Evolutionary conservation across 2,797 vertebrate species (phyloP).

Genomic region (Oreochromis grahami): DNA sequence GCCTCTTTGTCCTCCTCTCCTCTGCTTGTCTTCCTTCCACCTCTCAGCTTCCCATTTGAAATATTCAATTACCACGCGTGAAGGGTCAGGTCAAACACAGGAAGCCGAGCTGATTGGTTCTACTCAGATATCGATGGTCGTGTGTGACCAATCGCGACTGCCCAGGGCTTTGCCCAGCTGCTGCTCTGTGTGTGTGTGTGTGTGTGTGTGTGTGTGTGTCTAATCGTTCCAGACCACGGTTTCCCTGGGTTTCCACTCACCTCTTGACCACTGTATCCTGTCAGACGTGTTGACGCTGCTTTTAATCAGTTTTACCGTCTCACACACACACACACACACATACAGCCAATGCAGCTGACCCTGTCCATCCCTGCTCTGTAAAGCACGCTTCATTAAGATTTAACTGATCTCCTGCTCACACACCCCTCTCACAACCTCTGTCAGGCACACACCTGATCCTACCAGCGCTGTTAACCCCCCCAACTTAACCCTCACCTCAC

Average conservation of each 20-base stretch:
- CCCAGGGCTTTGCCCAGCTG: constrained; percentile 60
- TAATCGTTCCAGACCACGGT: constrained; percentile 68
- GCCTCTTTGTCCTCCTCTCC: neutral
- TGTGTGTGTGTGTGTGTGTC: constrained; percentile 64
- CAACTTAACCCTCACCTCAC: constrained; percentile 49
- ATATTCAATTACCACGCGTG: constrained; percentile 73
- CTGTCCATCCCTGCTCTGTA: constrained; percentile 57
- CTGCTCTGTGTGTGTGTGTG: neutral
- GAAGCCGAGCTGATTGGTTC: constrained; percentile 78
- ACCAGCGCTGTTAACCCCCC: constrained; percentile 24
- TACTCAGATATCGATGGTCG: constrained; percentile 69
- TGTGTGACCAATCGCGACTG: constrained; percentile 77
- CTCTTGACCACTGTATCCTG: constrained; percentile 68
- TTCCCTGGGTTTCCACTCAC: constrained; percentile 73
- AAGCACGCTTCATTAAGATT: constrained; percentile 55
- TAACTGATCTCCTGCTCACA: constrained; percentile 23
- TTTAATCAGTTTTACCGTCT: constrained; percentile 77
- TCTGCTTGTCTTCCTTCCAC: neutral
- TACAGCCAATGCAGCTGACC: constrained; percentile 59
- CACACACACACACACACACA: constrained; percentile 25
- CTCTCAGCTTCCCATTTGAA: constrained; percentile 45
- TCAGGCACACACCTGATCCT: constrained; percentile 42
- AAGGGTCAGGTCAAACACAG: constrained; percentile 77
- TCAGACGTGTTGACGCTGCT: constrained; percentile 73
- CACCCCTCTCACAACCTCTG: neutral